These are phyloP conservation scores for Ooceraea biroi DNA, from an alignment of 1,140 invertebrate species.

Conservation along the genomic window DNA sequence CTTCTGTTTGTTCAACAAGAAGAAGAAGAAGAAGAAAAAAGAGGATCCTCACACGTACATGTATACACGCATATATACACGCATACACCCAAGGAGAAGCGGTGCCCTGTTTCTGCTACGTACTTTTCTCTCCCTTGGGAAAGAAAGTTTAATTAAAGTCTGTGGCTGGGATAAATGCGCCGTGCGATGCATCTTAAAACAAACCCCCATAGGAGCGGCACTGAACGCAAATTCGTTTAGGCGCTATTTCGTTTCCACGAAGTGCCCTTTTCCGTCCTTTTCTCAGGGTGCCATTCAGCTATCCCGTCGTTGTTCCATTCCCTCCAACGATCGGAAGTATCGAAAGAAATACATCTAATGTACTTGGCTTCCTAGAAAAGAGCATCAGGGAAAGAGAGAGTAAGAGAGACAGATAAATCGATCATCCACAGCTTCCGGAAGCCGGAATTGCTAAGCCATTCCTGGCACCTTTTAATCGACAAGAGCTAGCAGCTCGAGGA, in stretches of 20 bases:
- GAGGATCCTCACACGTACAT: neutral
- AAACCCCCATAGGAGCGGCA: neutral
- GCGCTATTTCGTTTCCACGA: slow-evolving; percentile 4
- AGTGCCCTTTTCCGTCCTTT: slow-evolving; percentile 7
- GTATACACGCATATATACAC: neutral
- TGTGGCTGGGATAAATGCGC: slow-evolving; percentile 33
- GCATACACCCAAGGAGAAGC: neutral
- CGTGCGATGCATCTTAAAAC: slow-evolving; percentile 20
- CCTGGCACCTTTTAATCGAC: slow-evolving; percentile 33
- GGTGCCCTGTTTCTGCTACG: slow-evolving; percentile 18
- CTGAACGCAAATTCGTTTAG: slow-evolving; percentile 42
- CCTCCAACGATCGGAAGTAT: slow-evolving; percentile 6
- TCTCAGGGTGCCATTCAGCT: neutral
- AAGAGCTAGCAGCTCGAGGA: neutral
- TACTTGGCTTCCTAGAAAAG: neutral
- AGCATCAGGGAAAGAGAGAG: neutral
- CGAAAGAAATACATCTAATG: neutral
- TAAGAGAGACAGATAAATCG: slow-evolving; percentile 16
- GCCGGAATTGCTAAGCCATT: slow-evolving; percentile 7
- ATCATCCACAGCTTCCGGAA: neutral
- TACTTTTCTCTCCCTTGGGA: slow-evolving; percentile 45
- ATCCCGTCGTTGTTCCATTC: neutral
- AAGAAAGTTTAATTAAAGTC: slow-evolving; percentile 64
- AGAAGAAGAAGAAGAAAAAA: slow-evolving; percentile 58
- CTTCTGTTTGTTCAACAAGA: slow-evolving; percentile 32